These are phyloP conservation scores for Penaeus indicus DNA, from an alignment of 1,140 invertebrate genomes.

Conservation along the genomic window DNA sequence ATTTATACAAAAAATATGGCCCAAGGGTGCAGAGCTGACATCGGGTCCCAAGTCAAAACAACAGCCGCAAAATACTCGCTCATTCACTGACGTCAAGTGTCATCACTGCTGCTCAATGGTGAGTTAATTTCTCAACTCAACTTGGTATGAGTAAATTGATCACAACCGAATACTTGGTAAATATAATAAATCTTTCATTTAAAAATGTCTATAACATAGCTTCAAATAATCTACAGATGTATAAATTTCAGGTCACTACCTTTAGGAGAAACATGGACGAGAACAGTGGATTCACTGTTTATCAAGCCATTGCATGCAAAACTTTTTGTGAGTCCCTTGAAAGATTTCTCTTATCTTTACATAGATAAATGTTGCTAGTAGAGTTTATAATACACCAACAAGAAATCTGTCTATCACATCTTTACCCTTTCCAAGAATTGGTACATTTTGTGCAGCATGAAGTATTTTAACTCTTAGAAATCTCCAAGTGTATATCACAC, in stretches of 20 bases:
- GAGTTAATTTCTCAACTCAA: not conserved
- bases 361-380: constrained; percentile 35
- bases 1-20: constrained; percentile 62
- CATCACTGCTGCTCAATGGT: constrained; percentile 44
- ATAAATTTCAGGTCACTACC: too few relatives aligned
- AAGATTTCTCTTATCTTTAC: constrained; percentile 52
- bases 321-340: constrained; percentile 54
- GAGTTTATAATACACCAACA: constrained; percentile 44
- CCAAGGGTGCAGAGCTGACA: constrained; percentile 44
- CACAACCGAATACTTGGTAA: not conserved
- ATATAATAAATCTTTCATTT: constrained; percentile 9
- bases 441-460: constrained; percentile 28
- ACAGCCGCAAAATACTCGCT: constrained; percentile 29
- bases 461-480: constrained; percentile 53
- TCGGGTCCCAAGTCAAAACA: constrained; percentile 36
- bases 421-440: constrained; percentile 33
- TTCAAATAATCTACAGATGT: constrained; percentile 2
- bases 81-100: constrained; percentile 37
- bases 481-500: constrained; percentile 56
- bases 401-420: constrained; percentile 38
- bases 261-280: constrained; percentile 9
- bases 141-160: not conserved
- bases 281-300: constrained; percentile 17
- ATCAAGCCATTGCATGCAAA: constrained; percentile 48
- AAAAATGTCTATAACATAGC: constrained; percentile 8